Evolutionary conservation across 2,888 invertebrate genomes (phyloP), one percentile per base, ranked within the genome.

Genomic region (Hypomecis punctinalis): DNA sequence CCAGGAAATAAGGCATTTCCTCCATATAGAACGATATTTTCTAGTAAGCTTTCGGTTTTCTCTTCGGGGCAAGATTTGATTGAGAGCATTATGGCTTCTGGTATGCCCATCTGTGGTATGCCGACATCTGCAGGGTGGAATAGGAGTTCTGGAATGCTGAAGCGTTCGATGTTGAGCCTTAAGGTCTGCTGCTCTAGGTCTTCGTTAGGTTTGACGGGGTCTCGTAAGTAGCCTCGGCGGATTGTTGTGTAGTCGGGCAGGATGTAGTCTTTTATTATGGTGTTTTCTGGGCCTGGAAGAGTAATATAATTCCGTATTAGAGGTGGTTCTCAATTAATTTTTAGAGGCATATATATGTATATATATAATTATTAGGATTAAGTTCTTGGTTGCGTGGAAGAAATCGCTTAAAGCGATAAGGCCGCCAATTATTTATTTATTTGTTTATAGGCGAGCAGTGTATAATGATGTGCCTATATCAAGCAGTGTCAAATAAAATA

Each of bases 51-150:
- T 8, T 97, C 95, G 75, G 95, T 96, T 54, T 97, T 90, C 75
- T 96, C 95, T 76, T 95, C 93, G 0, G 97, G 96, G 72, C 97
- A 97, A 0, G 93, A 87, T 57, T 94, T 93, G n/a, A 99, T 94
- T 0, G 96, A 94, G 79, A 97, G 94, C 61, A 97, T 95, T 6
- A 99, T 95, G 0, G 97, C 96, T 92, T 99, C 99, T 0, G 97
- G 94, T 66, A 99, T 96, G 0, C 99, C 99, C 95, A 98, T 98
- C 88, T 95, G 96, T 59, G 95, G 95, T 68, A 99, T 97, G 0
- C 98, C 99, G 43, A 99, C 96, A 84, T 99, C 99, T 0, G 97
- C 97, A 0, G 99, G 99, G 81, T 97, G 95, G 82, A 99, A 99
- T 4, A 99, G 88, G 2, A 99, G 92, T 89, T 99, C 99, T 0